Evolutionary conservation across 2,797 vertebrate species (phyloP).

Genomic region (Columba guinea): DNA sequence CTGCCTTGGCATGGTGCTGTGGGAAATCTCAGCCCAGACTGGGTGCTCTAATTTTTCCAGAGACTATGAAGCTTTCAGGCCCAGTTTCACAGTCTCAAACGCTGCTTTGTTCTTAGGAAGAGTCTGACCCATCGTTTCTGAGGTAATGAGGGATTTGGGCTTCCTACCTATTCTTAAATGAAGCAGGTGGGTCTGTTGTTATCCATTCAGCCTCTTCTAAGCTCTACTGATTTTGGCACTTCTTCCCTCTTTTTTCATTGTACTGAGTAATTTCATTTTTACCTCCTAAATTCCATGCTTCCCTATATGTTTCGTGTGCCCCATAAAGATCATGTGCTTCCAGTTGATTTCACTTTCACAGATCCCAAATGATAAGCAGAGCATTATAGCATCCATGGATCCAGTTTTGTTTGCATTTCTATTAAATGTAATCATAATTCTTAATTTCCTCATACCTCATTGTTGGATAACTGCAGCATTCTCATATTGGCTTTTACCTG

Average conservation of each 20-base stretch:
- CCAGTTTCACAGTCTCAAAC: background rate
- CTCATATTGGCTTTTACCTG: background rate
- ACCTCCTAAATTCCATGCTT: background rate
- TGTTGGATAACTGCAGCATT: background rate
- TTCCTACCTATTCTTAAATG: background rate
- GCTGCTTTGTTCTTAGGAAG: background rate
- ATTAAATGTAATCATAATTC: background rate
- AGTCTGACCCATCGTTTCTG: background rate
- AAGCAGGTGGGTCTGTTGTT: background rate
- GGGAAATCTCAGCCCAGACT: background rate
- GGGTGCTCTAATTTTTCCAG: background rate
- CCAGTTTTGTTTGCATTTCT: background rate
- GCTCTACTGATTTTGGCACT: background rate
- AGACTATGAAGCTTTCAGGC: background rate
- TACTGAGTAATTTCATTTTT: background rate
- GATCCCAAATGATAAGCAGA: background rate
- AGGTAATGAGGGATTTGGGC: background rate
- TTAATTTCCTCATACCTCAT: background rate
- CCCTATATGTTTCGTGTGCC: background rate
- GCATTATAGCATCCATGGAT: background rate
- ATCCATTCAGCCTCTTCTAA: background rate
- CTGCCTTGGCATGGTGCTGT: background rate
- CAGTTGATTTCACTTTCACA: background rate
- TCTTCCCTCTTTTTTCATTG: background rate
- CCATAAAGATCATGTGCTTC: background rate